phyloP scores from a whole-genome alignment of 2,888 invertebrate species.

The Macrophya annulata region DNA sequence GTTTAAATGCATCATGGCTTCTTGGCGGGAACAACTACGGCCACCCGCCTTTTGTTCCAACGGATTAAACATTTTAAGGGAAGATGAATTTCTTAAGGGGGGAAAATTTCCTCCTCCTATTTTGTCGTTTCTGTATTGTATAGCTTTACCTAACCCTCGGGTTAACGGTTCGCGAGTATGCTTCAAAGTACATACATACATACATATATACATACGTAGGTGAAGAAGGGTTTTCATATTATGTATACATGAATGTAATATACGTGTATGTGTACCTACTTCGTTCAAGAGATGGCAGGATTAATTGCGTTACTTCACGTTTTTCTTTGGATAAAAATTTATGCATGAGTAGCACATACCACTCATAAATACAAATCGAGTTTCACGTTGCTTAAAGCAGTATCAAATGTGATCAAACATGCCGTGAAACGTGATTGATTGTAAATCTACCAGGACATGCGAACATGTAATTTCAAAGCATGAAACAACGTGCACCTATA shows the following conservation, averaged over 20 bases:
- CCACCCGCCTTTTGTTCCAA: constrained; percentile 18
- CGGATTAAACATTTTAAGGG: constrained; percentile 42
- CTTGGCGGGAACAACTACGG: constrained; percentile 32
- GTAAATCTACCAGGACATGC: constrained; percentile 26
- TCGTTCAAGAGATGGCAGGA: constrained; percentile 16
- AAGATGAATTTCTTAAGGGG: constrained; percentile 36
- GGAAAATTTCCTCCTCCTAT: constrained; percentile 6
- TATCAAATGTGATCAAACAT: constrained; percentile 47
- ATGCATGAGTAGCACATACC: constrained; percentile 33
- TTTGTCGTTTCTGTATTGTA: not conserved
- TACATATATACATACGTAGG: not conserved
- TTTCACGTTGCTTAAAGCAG: constrained; percentile 23
- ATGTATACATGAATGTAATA: not conserved
- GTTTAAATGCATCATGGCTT: constrained; percentile 50
- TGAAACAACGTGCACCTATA: not conserved
- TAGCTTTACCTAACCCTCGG: constrained; percentile 15
- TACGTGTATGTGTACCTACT: not conserved
- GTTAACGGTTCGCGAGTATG: not conserved
- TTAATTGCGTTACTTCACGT: constrained; percentile 43
- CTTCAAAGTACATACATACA: not conserved
- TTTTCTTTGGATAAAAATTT: constrained; percentile 45
- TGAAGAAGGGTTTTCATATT: not conserved
- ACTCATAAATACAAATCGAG: constrained; percentile 54
- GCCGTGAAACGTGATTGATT: constrained; percentile 46
- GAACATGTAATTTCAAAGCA: constrained; percentile 15